phyloP scores from a whole-genome alignment of 1,140 invertebrate genomes.

The Tetragnatha versicolor region DNA sequence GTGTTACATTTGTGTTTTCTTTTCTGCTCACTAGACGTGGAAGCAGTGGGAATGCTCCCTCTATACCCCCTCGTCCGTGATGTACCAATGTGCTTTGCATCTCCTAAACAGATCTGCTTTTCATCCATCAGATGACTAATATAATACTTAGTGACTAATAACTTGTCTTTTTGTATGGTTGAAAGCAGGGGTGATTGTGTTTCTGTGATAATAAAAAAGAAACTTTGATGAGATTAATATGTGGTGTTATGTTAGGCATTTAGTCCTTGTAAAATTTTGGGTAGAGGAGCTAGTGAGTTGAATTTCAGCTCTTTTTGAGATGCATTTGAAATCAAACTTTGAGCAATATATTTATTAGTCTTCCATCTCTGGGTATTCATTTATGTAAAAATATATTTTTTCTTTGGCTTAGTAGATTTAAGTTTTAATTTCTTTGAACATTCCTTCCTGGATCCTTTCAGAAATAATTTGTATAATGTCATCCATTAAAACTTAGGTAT shows the following conservation, averaged over 20 bases:
- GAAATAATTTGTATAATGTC: too few relatives aligned
- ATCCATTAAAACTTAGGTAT: too few relatives aligned
- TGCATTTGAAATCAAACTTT: too few relatives aligned
- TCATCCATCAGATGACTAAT: slow-evolving; percentile 62
- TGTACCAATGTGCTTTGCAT: slow-evolving; percentile 57
- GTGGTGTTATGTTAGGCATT: neutral
- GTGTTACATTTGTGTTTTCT: too few relatives aligned
- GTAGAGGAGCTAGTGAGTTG: neutral
- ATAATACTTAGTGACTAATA: slow-evolving; percentile 63
- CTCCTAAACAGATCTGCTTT: slow-evolving; percentile 54
- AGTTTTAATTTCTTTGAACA: too few relatives aligned
- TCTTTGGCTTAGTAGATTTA: too few relatives aligned
- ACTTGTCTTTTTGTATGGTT: slow-evolving; percentile 72
- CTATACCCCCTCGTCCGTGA: slow-evolving; percentile 59
- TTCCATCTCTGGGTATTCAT: too few relatives aligned
- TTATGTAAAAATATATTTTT: too few relatives aligned
- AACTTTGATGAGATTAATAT: neutral
- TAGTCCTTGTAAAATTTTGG: neutral
- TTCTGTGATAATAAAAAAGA: neutral
- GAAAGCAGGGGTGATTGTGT: slow-evolving; percentile 79
- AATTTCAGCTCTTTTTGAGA: too few relatives aligned
- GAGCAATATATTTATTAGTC: too few relatives aligned
- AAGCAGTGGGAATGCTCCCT: slow-evolving; percentile 59
- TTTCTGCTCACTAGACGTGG: slow-evolving; percentile 50
- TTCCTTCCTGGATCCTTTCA: too few relatives aligned